phyloP scores from a whole-genome alignment of 2,888 invertebrate genomes.

The Chymomyza amoena region DNA sequence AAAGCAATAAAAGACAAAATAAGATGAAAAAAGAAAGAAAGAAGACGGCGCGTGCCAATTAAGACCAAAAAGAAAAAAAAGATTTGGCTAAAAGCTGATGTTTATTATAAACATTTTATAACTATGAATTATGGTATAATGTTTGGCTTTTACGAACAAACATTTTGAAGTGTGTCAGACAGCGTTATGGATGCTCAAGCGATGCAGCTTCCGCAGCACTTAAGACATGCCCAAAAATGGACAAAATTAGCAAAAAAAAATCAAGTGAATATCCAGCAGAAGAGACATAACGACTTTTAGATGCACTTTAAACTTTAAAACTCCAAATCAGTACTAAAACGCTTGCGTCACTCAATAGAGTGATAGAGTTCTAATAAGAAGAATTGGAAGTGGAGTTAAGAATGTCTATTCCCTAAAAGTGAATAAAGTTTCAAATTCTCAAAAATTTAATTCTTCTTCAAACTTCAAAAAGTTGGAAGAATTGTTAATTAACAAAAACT shows the following conservation, averaged over 20 bases:
- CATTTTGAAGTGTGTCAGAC: slow-evolving; percentile 54
- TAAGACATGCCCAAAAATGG: neutral
- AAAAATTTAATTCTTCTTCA: no score
- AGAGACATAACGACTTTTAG: neutral
- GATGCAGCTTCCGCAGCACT: neutral
- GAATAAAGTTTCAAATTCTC: no score
- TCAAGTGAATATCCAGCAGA: neutral
- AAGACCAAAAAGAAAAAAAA: slow-evolving; percentile 33
- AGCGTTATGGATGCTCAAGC: neutral
- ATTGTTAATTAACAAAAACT: no score
- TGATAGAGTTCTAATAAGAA: no score
- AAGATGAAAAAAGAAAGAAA: slow-evolving; percentile 29
- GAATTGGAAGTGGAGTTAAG: no score
- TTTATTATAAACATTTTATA: slow-evolving; percentile 8
- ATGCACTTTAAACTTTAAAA: no score
- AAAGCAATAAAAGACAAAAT: slow-evolving; percentile 6
- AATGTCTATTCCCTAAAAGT: no score
- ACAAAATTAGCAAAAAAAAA: slow-evolving; percentile 15
- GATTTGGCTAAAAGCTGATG: slow-evolving; percentile 51
- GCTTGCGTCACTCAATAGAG: no score
- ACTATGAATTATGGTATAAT: slow-evolving; percentile 13
- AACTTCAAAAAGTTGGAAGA: no score
- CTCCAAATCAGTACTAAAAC: no score
- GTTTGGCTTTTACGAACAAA: slow-evolving; percentile 1
- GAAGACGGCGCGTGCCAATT: slow-evolving; percentile 64